These are phyloP conservation scores for Lucilia sericata DNA, from an alignment of 1,140 invertebrate species.

Conservation along the genomic window DNA sequence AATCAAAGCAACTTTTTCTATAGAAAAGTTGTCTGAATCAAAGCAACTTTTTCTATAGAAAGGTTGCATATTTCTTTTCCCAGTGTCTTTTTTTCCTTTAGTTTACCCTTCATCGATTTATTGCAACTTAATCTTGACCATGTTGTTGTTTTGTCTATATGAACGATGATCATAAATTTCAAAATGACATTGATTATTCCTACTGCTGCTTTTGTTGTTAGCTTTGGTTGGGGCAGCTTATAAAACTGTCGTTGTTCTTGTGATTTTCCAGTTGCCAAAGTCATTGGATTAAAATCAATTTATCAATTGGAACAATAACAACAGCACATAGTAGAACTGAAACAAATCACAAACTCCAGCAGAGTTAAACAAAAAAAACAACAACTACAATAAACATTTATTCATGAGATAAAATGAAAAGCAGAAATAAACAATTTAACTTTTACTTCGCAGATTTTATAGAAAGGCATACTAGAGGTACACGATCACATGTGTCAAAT, in stretches of 20 bases:
- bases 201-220: neutral
- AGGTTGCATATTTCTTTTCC: too few species aligned
- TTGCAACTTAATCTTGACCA: neutral
- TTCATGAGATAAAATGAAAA: neutral
- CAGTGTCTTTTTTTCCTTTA: neutral
- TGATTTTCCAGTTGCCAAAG: neutral
- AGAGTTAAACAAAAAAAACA: neutral
- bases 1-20: too few species aligned
- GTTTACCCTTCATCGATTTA: neutral
- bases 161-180: conserved; percentile 8
- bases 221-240: neutral
- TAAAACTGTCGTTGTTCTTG: neutral
- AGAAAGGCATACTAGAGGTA: too few species aligned
- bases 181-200: neutral
- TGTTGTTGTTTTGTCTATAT: neutral
- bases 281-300: neutral
- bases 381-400: neutral
- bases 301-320: neutral
- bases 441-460: neutral
- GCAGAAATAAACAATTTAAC: neutral
- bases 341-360: neutral
- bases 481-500: too few species aligned
- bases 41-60: too few species aligned
- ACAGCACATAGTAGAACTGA: neutral
- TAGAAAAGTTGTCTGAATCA: too few species aligned